A percentile compares a stretch with the other conserved stretches of the same genome.
These are phyloP conservation scores for Leptarthrus brevirostris DNA, from an alignment of 2,888 invertebrate species.

Conservation along the genomic window DNA sequence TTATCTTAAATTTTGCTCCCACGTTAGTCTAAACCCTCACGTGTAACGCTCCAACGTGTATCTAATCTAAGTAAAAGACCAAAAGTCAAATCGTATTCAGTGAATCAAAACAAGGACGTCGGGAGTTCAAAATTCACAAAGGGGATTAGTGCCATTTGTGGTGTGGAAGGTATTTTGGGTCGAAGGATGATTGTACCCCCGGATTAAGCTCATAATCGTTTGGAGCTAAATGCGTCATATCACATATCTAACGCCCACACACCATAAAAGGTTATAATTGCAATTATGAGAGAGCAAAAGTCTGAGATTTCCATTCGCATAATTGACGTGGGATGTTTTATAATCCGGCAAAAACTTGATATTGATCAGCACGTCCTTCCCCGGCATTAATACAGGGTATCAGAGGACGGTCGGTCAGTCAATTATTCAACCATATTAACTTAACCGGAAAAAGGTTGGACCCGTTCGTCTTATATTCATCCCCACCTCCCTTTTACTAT, in stretches of 20 bases:
- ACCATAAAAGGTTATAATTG: conserved; percentile 27
- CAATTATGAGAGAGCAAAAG: conserved; percentile 19
- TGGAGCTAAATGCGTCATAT: background rate
- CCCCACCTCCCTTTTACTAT: background rate
- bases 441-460: conserved; percentile 42
- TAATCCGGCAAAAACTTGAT: conserved; percentile 34
- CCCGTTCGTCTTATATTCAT: background rate
- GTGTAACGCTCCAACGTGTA: too few relatives aligned
- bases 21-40: too few relatives aligned
- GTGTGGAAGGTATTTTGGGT: background rate
- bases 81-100: conserved; percentile 8
- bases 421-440: conserved; percentile 38
- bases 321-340: conserved; percentile 43
- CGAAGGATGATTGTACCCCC: background rate
- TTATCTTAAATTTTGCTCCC: too few relatives aligned
- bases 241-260: conserved; percentile 18
- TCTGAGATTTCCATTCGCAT: conserved; percentile 29
- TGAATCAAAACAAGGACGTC: background rate
- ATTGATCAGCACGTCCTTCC: conserved; percentile 13
- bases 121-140: background rate
- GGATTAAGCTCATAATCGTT: conserved; percentile 20
- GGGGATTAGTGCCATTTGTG: conserved; percentile 23
- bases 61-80: background rate
- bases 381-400: background rate
- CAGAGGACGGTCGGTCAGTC: background rate